A percentile compares a stretch with the other conserved stretches of the same genome.
phyloP scores from a whole-genome alignment of 2,797 vertebrate species.

The Halcyon chelicuti region DNA sequence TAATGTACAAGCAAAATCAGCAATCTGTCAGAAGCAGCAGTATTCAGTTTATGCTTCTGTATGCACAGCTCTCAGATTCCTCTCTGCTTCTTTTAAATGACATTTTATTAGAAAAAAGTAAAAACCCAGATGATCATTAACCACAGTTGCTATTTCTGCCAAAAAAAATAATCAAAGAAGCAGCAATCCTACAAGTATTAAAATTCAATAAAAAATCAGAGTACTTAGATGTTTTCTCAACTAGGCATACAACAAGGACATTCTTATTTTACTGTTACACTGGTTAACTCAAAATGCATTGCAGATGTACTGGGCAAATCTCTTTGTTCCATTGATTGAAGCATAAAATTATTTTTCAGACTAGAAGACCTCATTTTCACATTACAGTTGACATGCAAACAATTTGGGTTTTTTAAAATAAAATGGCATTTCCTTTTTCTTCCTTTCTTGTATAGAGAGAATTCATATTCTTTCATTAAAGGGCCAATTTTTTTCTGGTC shows the following conservation, averaged over 20 bases:
- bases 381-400: neutral
- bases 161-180: neutral
- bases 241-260: neutral
- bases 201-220: slow-evolving; percentile 25
- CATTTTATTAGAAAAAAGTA: slow-evolving; percentile 19
- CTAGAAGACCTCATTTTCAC: neutral
- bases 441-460: neutral
- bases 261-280: neutral
- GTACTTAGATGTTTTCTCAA: neutral
- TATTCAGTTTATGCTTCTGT: slow-evolving; percentile 17
- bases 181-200: neutral
- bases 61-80: neutral
- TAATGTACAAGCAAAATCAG: neutral
- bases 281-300: neutral
- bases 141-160: slow-evolving; percentile 8
- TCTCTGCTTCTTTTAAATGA: slow-evolving; percentile 28
- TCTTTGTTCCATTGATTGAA: neutral
- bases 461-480: neutral
- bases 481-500: neutral
- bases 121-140: neutral
- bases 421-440: neutral
- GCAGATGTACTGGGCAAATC: neutral
- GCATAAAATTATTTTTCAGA: neutral
- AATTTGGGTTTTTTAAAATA: neutral
- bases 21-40: neutral